These are phyloP conservation scores for Atherinosoma microstoma DNA, from an alignment of 2,797 vertebrate species.

Conservation along the genomic window DNA sequence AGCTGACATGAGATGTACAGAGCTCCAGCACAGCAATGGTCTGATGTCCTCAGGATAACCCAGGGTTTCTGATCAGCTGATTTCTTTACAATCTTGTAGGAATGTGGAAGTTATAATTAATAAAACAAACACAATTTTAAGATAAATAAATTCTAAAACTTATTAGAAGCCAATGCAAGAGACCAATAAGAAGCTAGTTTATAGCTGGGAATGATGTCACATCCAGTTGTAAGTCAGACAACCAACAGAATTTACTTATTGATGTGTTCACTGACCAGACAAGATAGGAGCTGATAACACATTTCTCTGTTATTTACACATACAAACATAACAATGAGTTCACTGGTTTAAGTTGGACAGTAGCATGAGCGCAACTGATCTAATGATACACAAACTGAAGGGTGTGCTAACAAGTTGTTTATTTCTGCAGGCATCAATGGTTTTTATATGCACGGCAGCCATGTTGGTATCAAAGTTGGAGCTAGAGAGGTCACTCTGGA, in stretches of 20 bases:
- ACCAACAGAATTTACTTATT: background rate
- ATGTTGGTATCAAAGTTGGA: background rate
- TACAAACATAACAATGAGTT: background rate
- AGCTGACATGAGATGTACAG: no score
- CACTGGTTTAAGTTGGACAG: background rate
- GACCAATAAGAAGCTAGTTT: no score
- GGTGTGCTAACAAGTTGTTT: background rate
- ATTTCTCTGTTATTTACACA: background rate
- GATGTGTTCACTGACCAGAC: background rate
- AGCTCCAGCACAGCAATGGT: background rate
- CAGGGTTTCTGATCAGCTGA: background rate
- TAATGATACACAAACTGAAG: background rate
- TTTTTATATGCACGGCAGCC: background rate
- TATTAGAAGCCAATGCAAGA: background rate
- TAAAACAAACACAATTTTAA: background rate
- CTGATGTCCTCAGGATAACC: background rate
- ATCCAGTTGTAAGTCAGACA: background rate
- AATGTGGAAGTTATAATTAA: background rate
- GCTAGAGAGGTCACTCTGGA: background rate
- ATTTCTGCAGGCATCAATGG: background rate
- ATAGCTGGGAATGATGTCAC: background rate
- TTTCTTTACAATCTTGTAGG: background rate
- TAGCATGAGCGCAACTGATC: background rate
- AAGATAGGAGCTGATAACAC: background rate
- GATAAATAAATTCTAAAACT: background rate